Base-by-base conservation (phyloP, 2,888 invertebrate species). In the Zaprionus obscuricornis region DNA sequence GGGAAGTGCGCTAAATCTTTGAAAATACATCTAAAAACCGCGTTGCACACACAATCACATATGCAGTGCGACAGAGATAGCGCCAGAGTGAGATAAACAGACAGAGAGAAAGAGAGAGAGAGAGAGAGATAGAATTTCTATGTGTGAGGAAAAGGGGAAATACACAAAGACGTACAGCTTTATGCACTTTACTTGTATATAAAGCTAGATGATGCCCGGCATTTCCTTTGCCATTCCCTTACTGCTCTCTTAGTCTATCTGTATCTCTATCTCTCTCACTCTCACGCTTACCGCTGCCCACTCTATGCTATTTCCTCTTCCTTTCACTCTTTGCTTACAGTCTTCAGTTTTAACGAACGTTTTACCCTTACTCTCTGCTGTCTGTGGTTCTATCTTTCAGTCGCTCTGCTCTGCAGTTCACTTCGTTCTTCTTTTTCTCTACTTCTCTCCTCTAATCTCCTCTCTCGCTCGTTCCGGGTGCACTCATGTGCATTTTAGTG, bases 401-500 rank as follows among this genome's bases (percentile, higher is more conserved):
- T 10, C 20, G 3, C 10, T 4, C 42, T 4, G 14, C 34, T 26
- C 33, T 17, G 6, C n/a, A n/a, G 7, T 18, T 6, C 18, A 3
- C 26, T 2, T 1, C 16, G 14, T 7, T 24, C 7, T 20, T 14
- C 33, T 27, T 22, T 8, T 37, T 26, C 55, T 33, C 27, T 16
- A 16, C 22, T n/a, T n/a, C n/a, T n/a, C n/a, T n/a, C n/a, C n/a
- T n/a, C n/a, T n/a, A 29, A 11, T 27, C 18, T 10, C 29, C 29
- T 39, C 16, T 39, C 14, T 43, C 52, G 37, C 50, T 46, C 64
- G 60, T 65, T 52, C 17, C 27, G 60, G n/a, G 43, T 69, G 70
- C 68, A 69, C 66, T 68, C 68, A 68, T 73, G 78, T 82, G 82
- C 78, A 77, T 75, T 77, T 78, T 69, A 75, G 78, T 70, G 82